Evolutionary conservation across 2,888 invertebrate genomes (phyloP).

Genomic region (Anoplius nigerrimus): DNA sequence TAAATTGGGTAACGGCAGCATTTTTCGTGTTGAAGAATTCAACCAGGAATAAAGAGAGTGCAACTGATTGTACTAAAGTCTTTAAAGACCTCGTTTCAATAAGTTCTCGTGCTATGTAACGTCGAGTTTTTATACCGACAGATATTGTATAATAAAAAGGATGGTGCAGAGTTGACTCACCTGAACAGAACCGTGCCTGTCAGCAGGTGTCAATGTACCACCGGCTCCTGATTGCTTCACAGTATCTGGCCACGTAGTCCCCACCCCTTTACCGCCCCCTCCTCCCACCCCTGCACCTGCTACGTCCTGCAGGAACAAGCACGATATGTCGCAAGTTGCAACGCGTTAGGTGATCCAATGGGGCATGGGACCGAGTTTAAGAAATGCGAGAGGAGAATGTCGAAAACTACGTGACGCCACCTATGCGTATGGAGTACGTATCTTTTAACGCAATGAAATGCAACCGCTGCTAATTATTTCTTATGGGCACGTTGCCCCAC

Average conservation of each 20-base stretch:
- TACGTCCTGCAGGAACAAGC: slow-evolving; percentile 73
- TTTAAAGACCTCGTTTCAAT: background rate
- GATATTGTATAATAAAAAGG: background rate
- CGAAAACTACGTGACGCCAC: background rate
- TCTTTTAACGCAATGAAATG: too few species aligned
- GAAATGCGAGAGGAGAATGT: slow-evolving; percentile 13
- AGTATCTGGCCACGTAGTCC: slow-evolving; percentile 89
- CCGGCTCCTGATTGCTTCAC: slow-evolving; percentile 87
- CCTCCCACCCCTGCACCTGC: slow-evolving; percentile 72
- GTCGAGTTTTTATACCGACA: background rate
- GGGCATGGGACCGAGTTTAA: slow-evolving; percentile 1
- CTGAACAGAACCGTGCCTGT: slow-evolving; percentile 98
- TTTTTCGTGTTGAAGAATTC: background rate
- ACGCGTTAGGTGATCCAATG: slow-evolving; percentile 63
- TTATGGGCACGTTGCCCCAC: too few species aligned
- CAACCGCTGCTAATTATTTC: too few species aligned
- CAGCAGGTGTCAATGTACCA: slow-evolving; percentile 93
- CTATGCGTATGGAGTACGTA: too few species aligned
- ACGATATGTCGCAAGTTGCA: slow-evolving; percentile 68
- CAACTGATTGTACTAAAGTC: background rate
- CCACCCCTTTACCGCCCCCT: slow-evolving; percentile 82
- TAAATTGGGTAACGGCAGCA: slow-evolving; percentile 3
- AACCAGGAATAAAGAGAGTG: background rate
- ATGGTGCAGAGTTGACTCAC: slow-evolving; percentile 76
- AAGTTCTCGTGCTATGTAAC: background rate